Conservation (phyloP, 53 echinoderm and acorn worm species). For the Actinopyga echinites region DNA sequence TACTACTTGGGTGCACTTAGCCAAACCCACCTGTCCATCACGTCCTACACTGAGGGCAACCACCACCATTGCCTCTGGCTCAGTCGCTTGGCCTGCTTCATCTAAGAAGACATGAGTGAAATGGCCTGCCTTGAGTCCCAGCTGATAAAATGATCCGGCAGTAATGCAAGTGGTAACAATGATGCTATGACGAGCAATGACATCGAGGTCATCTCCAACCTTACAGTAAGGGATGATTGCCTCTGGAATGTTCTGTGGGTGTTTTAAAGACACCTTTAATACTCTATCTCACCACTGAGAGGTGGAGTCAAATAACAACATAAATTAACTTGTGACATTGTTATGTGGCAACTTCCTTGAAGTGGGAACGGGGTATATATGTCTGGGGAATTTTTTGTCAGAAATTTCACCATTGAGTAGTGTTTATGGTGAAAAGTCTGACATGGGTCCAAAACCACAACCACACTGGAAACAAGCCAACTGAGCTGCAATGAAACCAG, state of each 20-base stretch:
- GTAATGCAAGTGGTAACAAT: conserved; percentile 81
- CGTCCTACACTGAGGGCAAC: conserved; percentile 72
- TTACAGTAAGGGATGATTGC: conserved; percentile 72
- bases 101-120: conserved; percentile 95
- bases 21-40: conserved; percentile 82
- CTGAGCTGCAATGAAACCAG: too few species aligned
- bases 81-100: conserved; percentile 94
- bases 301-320: background rate
- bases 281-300: background rate
- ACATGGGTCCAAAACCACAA: too few species aligned
- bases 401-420: too few species aligned
- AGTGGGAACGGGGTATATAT: too few species aligned
- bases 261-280: background rate
- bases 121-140: conserved; percentile 82
- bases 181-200: conserved; percentile 75
- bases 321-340: background rate
- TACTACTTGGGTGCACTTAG: background rate
- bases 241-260: conserved; percentile 67
- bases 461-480: too few species aligned
- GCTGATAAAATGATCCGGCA: conserved; percentile 80
- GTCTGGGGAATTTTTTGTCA: too few species aligned
- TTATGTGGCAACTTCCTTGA: too few species aligned
- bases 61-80: conserved; percentile 85
- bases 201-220: conserved; percentile 67
- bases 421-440: too few species aligned